Base-by-base conservation (phyloP, 2,113 vertebrate genomes). In the Xyliphius kryptos region DNA sequence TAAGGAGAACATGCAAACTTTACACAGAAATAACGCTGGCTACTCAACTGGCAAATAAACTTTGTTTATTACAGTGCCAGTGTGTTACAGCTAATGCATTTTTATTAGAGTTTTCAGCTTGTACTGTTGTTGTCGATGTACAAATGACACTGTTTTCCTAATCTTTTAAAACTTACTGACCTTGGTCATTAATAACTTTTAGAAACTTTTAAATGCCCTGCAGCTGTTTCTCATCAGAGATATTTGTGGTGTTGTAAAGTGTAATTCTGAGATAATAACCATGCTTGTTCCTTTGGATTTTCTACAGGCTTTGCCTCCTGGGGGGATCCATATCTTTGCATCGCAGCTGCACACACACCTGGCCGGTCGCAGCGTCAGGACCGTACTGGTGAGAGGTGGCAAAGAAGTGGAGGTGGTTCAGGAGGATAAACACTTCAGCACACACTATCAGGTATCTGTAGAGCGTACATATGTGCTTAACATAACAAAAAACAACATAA, bases 301-400 rank as follows among this genome's bases (percentile, higher is more conserved):
- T 20, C 57, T 54, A 38, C 14, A 98, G 95, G 92, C 92, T 50
- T 80, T 98, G 63, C 91, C 93, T 0, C 6, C 70, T 1, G 74
- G 74, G 0, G 95, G 95, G 20, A 93, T 99, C 71, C 85, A 60
- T 58, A 89, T 99, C 69, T 97, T 99, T 7, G 96, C 94, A 2
- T 97, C 94, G 0, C 96, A 98, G 86, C 90, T 98, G 36, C 96
- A 99, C 83, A 97, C 95, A 0, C 95, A 99, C 80, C 81, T 97
- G 82, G 84, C 92, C 0, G 95, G 96, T 1, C 83, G 82, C 0
- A 82, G 83, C 32, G 92, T 98, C 79, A 82, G 83, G 72, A 99
- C 95, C 0, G 79, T 91, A 41, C 75, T 97, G 76, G 75, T 86
- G 46, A 84, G 90, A 60, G 81, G 72, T 0, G 89, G 90, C 6